phyloP scores from a whole-genome alignment of 2,113 vertebrate genomes.

The Planiliza haematocheilus region DNA sequence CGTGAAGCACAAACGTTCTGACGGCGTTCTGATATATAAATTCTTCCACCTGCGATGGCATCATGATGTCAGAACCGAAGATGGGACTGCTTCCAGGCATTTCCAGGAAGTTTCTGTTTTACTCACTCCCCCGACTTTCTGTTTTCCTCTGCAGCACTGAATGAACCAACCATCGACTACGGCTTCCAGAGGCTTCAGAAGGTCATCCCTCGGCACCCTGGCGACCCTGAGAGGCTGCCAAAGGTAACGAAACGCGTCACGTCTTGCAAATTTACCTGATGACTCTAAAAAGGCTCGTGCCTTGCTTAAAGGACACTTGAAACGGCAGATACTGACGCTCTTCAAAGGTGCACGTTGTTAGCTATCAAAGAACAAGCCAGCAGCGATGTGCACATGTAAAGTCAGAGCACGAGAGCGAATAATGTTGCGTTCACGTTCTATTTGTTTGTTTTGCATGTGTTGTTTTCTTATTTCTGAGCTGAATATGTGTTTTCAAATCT shows the following conservation, averaged over 20 bases:
- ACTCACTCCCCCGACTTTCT: slow-evolving; percentile 14
- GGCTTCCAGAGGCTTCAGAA: slow-evolving; percentile 98
- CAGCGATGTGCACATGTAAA: slow-evolving; percentile 8
- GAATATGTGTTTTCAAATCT: slow-evolving; percentile 59
- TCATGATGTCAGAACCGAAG: slow-evolving; percentile 4
- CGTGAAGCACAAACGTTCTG: background rate
- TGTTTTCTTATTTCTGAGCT: slow-evolving; percentile 38
- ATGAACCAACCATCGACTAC: slow-evolving; percentile 97
- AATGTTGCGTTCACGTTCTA: slow-evolving; percentile 18
- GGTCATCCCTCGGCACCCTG: slow-evolving; percentile 95
- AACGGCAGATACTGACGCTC: slow-evolving; percentile 1
- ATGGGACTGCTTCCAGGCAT: slow-evolving; percentile 5
- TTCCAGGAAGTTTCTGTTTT: slow-evolving; percentile 14
- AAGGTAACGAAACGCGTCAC: slow-evolving; percentile 84
- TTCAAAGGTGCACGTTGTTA: slow-evolving; percentile 12
- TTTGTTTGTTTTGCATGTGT: slow-evolving; percentile 32
- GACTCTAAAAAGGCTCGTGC: background rate
- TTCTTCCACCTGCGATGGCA: background rate
- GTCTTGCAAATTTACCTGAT: background rate
- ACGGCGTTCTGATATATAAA: slow-evolving; percentile 9
- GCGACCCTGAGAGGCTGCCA: slow-evolving; percentile 94
- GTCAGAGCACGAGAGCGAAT: slow-evolving; percentile 25
- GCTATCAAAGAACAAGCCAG: slow-evolving; percentile 79
- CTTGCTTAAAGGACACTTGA: background rate
- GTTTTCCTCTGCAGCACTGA: slow-evolving; percentile 86